Percentiles rank a stretch among this genome's conserved stretches.
phyloP scores from a whole-genome alignment of 1,140 invertebrate genomes.

The Drosophila erecta region DNA sequence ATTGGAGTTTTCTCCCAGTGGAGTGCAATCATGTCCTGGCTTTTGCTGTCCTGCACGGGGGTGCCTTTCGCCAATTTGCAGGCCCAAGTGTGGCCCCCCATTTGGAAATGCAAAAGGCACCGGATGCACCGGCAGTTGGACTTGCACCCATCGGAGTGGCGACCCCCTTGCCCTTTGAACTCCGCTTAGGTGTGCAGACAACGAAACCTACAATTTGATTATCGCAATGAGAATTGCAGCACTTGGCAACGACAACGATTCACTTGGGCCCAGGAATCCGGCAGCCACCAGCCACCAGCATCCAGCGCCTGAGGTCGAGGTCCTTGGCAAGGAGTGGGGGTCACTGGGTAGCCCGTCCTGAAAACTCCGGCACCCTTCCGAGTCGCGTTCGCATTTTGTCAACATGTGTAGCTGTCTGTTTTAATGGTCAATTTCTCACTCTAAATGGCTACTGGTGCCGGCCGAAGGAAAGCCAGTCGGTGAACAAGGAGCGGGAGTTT shows the following conservation, averaged over 20 bases:
- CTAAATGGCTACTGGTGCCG: conserved; percentile 68
- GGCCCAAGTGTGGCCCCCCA: conserved; percentile 38
- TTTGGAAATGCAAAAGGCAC: conserved; percentile 41
- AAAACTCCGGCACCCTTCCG: conserved; percentile 10
- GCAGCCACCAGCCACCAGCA: too few relatives aligned
- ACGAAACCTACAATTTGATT: conserved; percentile 82
- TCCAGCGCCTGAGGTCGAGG: neutral
- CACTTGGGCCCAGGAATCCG: conserved; percentile 14
- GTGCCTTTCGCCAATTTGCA: conserved; percentile 19
- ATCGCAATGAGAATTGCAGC: conserved; percentile 80
- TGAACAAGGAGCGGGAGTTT: neutral
- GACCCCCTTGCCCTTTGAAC: neutral
- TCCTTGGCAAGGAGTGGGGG: neutral
- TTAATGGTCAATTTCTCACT: conserved; percentile 84
- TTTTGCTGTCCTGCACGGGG: conserved; percentile 1
- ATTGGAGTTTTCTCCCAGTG: neutral
- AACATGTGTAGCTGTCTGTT: conserved; percentile 81
- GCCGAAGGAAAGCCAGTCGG: conserved; percentile 15
- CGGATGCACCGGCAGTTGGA: conserved; percentile 40
- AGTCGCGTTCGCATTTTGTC: conserved; percentile 77
- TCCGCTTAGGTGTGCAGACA: conserved; percentile 36
- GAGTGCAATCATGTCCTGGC: conserved; percentile 2
- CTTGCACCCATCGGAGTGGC: conserved; percentile 10
- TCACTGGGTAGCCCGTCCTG: too few relatives aligned
- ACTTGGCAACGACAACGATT: conserved; percentile 59